These are phyloP conservation scores for Hydropotes inermis DNA, from an alignment of 2,113 vertebrate species.

Conservation along the genomic window DNA sequence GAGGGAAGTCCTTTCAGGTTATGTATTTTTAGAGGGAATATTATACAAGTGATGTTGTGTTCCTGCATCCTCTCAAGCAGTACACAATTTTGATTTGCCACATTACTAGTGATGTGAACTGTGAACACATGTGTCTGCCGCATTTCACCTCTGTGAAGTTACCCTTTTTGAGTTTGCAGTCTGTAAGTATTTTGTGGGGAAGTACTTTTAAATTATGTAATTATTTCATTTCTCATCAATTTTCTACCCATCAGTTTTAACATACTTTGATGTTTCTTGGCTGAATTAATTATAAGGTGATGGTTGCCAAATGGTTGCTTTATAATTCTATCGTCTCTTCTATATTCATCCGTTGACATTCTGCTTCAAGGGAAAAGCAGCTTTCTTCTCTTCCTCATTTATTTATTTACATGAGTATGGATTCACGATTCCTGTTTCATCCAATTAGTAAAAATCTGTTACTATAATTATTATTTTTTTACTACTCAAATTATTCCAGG, in stretches of 20 bases:
- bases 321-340: not conserved
- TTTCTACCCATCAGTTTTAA: not conserved
- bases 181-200: not conserved
- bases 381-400: not conserved
- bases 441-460: not conserved
- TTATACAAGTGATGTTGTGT: not conserved
- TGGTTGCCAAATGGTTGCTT: slow-evolving; percentile 7
- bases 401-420: not conserved
- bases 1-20: not conserved
- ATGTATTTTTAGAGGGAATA: not conserved
- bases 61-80: not conserved
- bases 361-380: not conserved
- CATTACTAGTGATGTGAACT: not conserved
- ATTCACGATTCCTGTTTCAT: not conserved
- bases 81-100: not conserved
- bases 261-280: slow-evolving; percentile 22
- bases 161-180: not conserved
- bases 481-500: not conserved
- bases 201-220: slow-evolving; percentile 37
- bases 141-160: not conserved
- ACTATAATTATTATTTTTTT: not conserved
- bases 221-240: slow-evolving; percentile 6
- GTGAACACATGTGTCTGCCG: not conserved
- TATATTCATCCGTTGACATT: not conserved
- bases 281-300: slow-evolving; percentile 12